These are phyloP conservation scores for Myoxocephalus aenaeus DNA, from an alignment of 2,797 vertebrate genomes.

Conservation along the genomic window DNA sequence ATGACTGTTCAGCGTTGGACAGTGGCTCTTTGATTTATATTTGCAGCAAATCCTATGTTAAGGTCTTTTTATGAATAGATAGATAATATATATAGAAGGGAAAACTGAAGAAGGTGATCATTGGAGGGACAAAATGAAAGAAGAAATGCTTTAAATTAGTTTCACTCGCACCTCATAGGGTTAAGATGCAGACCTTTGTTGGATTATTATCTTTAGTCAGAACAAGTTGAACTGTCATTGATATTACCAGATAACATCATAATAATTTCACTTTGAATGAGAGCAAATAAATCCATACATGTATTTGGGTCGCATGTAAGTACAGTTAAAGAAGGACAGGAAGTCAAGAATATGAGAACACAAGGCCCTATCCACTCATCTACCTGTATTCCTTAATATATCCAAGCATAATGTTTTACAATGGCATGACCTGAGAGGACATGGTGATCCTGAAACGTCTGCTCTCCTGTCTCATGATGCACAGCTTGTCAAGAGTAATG, in stretches of 20 bases:
- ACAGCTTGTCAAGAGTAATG: conserved; percentile 18
- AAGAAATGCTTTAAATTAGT: conserved; percentile 10
- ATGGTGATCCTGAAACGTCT: conserved; percentile 28
- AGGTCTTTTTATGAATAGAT: conserved; percentile 16
- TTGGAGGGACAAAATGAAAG: background rate
- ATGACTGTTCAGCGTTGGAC: conserved; percentile 55
- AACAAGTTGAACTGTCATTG: background rate
- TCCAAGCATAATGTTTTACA: conserved; percentile 9
- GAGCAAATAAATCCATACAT: background rate
- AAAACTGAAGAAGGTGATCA: background rate
- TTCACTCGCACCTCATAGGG: background rate
- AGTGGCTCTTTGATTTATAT: conserved; percentile 62
- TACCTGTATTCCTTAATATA: background rate
- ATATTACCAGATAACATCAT: background rate
- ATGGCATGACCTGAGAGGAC: conserved; percentile 36
- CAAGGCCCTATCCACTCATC: background rate
- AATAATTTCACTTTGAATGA: background rate
- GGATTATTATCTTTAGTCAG: background rate
- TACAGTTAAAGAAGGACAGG: background rate
- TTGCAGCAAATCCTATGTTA: conserved; percentile 42
- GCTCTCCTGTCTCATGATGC: conserved; percentile 49
- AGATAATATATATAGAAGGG: background rate
- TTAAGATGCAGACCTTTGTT: background rate
- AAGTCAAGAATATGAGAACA: background rate
- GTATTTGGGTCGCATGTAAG: background rate